Percentiles rank a stretch among this genome's conserved stretches.
Conservation (phyloP, 2,888 invertebrate species). For the Salpingus planirostris region DNA sequence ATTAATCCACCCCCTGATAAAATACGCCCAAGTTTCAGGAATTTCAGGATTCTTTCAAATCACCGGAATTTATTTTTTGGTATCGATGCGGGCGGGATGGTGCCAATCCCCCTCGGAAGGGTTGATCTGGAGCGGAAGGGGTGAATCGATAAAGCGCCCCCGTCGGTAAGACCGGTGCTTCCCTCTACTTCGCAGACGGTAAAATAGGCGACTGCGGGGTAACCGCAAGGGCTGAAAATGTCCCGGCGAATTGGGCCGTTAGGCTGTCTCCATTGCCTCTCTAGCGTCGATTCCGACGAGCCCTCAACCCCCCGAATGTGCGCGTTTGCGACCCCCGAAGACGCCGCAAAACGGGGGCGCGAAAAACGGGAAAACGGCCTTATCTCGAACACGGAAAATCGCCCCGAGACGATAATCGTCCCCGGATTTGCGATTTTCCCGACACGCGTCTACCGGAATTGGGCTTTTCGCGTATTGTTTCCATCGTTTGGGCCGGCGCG, state of each 20-base stretch:
- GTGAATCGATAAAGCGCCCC: slow-evolving; percentile 23
- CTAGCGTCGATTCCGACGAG: slow-evolving; percentile 23
- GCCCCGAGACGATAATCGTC: too few species aligned
- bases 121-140: slow-evolving; percentile 5
- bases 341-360: too few species aligned
- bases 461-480: too few species aligned
- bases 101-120: slow-evolving; percentile 3
- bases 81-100: not conserved
- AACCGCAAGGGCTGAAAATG: slow-evolving; percentile 31
- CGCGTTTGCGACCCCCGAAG: slow-evolving; percentile 19
- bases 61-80: not conserved
- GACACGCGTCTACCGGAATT: too few species aligned
- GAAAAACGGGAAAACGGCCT: too few species aligned
- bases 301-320: slow-evolving; percentile 17
- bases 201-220: slow-evolving; percentile 21
- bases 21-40: too few species aligned
- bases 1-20: too few species aligned
- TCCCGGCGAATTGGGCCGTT: slow-evolving; percentile 27
- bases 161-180: slow-evolving; percentile 22
- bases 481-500: slow-evolving; percentile 12
- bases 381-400: too few species aligned
- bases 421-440: too few species aligned
- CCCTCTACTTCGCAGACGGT: slow-evolving; percentile 29
- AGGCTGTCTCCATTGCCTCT: slow-evolving; percentile 31
- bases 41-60: too few species aligned